A percentile compares a stretch with the other conserved stretches of the same genome.
These are phyloP conservation scores for Calameuta filiformis DNA, from an alignment of 2,888 invertebrate genomes.

Conservation along the genomic window DNA sequence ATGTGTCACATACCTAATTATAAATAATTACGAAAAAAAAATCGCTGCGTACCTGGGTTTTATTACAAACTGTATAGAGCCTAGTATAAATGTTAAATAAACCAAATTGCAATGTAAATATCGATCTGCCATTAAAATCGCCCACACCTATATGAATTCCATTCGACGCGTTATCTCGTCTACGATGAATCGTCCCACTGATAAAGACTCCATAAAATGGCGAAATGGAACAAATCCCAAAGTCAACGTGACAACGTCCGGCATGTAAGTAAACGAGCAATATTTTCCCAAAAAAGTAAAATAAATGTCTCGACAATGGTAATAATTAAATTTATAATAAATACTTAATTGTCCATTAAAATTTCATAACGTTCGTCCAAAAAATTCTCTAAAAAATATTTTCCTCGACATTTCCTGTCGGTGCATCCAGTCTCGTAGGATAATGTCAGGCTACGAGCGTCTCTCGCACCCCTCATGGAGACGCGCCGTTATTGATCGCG, in stretches of 20 bases:
- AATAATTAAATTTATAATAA: not conserved
- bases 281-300: not conserved
- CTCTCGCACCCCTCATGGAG: not conserved
- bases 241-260: not conserved
- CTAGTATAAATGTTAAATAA: not conserved
- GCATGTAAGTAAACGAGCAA: not conserved
- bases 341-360: not conserved
- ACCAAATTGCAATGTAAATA: not conserved
- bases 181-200: not conserved
- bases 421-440: not conserved
- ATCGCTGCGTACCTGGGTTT: not conserved
- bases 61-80: not conserved
- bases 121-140: not conserved
- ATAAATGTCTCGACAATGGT: not conserved
- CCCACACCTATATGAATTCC: not conserved
- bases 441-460: constrained; percentile 1
- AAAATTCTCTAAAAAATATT: not conserved
- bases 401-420: not conserved
- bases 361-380: not conserved
- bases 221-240: not conserved
- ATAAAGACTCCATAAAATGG: not conserved
- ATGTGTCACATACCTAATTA: not conserved
- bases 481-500: constrained; percentile 18
- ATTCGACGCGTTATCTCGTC: not conserved
- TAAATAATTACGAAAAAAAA: not conserved